Evolutionary conservation across 2,797 vertebrate genomes (phyloP).

Genomic region (Sebastes hubbsi): DNA sequence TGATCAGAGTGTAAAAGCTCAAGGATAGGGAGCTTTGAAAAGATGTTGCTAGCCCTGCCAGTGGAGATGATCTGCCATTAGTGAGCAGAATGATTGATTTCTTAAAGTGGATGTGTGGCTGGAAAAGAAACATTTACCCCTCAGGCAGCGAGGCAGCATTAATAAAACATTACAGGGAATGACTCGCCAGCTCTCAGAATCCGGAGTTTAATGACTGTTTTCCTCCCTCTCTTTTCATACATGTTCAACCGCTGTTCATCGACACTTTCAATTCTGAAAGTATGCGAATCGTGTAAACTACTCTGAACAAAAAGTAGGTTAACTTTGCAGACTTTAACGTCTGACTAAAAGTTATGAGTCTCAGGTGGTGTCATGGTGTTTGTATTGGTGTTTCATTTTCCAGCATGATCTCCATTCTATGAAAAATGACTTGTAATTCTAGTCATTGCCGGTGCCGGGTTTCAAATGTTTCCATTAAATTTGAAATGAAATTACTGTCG

Average conservation of each 20-base stretch:
- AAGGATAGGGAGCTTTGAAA: slow-evolving; percentile 39
- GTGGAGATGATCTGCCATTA: slow-evolving; percentile 68
- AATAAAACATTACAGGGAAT: slow-evolving; percentile 81
- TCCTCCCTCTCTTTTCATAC: slow-evolving; percentile 26
- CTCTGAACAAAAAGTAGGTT: slow-evolving; percentile 5
- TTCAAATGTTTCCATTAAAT: slow-evolving; percentile 64
- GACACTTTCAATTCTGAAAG: slow-evolving; percentile 20
- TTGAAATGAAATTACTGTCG: slow-evolving; percentile 67
- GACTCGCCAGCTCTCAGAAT: slow-evolving; percentile 55
- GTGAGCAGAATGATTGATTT: slow-evolving; percentile 75
- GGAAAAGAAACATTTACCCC: slow-evolving; percentile 74
- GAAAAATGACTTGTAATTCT: slow-evolving; percentile 42
- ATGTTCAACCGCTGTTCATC: slow-evolving; percentile 50
- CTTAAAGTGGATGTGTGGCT: slow-evolving; percentile 62
- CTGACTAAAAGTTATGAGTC: not conserved
- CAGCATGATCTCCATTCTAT: not conserved
- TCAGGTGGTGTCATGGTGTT: slow-evolving; percentile 18
- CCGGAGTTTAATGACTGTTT: slow-evolving; percentile 64
- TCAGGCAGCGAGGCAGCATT: slow-evolving; percentile 72
- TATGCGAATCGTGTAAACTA: not conserved
- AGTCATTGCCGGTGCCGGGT: slow-evolving; percentile 19
- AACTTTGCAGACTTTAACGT: slow-evolving; percentile 32
- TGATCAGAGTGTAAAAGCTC: slow-evolving; percentile 44
- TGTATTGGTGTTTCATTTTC: slow-evolving; percentile 26
- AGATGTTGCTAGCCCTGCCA: slow-evolving; percentile 36